A percentile compares a stretch with the other conserved stretches of the same genome.
Conservation (phyloP, 2,888 invertebrate species). For the Coremacera marginata region DNA sequence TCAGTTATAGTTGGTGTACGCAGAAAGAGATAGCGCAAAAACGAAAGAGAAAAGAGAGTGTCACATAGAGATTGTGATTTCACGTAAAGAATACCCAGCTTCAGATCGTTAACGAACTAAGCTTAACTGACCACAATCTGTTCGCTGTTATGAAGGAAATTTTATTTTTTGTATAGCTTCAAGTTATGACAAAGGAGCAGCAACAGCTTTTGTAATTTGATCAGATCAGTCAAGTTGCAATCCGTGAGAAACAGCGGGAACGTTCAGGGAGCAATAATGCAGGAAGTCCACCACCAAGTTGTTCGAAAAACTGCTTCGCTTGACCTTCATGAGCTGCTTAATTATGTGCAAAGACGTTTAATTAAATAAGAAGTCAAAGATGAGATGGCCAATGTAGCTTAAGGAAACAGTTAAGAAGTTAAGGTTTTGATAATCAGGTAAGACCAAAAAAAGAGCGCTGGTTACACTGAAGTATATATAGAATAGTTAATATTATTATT, state of each 20-base stretch:
- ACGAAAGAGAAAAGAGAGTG: not conserved
- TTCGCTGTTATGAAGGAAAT: not conserved
- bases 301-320: not conserved
- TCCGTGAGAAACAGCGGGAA: not conserved
- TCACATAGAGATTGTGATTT: not conserved
- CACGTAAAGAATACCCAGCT: not conserved
- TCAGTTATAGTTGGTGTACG: constrained; percentile 53
- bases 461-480: not conserved
- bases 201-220: constrained; percentile 28
- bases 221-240: constrained; percentile 29
- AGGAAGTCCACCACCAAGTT: not conserved
- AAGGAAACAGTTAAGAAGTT: not conserved
- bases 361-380: constrained; percentile 14
- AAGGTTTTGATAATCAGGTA: not conserved
- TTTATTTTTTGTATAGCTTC: not conserved
- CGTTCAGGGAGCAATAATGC: not conserved
- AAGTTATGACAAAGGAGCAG: constrained; percentile 2
- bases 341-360: constrained; percentile 29
- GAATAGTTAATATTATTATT: too few species aligned
- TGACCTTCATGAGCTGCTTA: constrained; percentile 7
- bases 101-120: constrained; percentile 2
- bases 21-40: not conserved
- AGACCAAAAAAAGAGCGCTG: not conserved
- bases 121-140: not conserved
- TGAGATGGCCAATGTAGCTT: not conserved